Percentiles rank a stretch among this genome's conserved stretches.
phyloP scores from a whole-genome alignment of 2,888 invertebrate species.

The Resseliella maxima region DNA sequence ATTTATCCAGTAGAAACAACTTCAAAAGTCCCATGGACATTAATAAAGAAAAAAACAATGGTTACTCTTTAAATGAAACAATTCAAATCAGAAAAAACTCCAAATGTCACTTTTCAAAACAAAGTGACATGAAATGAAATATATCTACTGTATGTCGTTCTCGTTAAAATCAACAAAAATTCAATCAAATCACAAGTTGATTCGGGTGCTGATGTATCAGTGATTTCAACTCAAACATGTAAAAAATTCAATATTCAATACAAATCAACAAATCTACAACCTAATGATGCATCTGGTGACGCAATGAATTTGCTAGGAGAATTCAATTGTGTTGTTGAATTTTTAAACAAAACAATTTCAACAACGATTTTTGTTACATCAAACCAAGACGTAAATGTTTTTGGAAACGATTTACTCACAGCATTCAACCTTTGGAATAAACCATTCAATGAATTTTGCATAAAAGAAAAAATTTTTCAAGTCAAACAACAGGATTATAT shows the following conservation, averaged over 20 bases:
- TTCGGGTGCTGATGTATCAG: slow-evolving; percentile 18
- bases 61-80: too few relatives aligned
- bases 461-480: background rate
- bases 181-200: slow-evolving; percentile 48
- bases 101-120: background rate
- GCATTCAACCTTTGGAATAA: slow-evolving; percentile 58
- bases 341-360: background rate
- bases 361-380: background rate
- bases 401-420: slow-evolving; percentile 57
- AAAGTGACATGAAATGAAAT: background rate
- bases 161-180: background rate
- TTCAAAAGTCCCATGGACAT: background rate
- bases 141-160: background rate
- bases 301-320: background rate
- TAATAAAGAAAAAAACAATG: background rate
- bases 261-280: background rate
- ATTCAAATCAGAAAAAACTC: background rate
- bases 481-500: background rate
- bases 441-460: slow-evolving; percentile 49
- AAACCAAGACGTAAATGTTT: slow-evolving; percentile 43
- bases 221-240: slow-evolving; percentile 14
- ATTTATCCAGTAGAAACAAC: background rate
- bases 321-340: background rate
- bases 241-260: background rate
- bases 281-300: background rate